Evolutionary conservation across 2,888 invertebrate species (phyloP).

Genomic region (Eurois occulta): DNA sequence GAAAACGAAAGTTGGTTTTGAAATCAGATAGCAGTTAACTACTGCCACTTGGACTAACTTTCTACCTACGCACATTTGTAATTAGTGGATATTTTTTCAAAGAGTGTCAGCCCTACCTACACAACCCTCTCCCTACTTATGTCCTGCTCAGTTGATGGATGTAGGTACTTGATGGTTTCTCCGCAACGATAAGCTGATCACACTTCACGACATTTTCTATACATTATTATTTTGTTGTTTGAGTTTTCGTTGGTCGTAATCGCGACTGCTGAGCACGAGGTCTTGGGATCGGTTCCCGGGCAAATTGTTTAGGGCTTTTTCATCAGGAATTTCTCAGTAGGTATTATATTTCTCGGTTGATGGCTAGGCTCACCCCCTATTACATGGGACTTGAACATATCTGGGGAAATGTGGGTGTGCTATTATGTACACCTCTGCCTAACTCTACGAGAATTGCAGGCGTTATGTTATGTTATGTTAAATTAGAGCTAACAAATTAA

Average conservation of each 20-base stretch:
- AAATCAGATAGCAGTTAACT: not conserved
- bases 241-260: not conserved
- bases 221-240: not conserved
- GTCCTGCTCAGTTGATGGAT: slow-evolving; percentile 10
- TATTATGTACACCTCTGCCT: not conserved
- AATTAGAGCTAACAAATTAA: too few species aligned
- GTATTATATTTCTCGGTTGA: too few species aligned
- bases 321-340: too few species aligned
- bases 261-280: not conserved
- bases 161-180: slow-evolving; percentile 7
- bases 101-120: not conserved
- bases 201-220: not conserved
- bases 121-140: slow-evolving; percentile 20
- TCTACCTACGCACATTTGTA: not conserved
- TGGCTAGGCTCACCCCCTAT: not conserved
- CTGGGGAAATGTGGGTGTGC: not conserved
- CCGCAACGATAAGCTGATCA: slow-evolving; percentile 18
- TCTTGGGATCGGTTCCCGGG: not conserved
- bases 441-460: not conserved
- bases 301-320: not conserved
- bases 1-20: too few species aligned
- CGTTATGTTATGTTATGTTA: too few species aligned
- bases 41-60: not conserved
- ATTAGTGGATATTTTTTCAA: not conserved
- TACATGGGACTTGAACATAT: not conserved